These are phyloP conservation scores for Amphibalanus amphitrite DNA, from an alignment of 1,140 invertebrate species.

Conservation along the genomic window DNA sequence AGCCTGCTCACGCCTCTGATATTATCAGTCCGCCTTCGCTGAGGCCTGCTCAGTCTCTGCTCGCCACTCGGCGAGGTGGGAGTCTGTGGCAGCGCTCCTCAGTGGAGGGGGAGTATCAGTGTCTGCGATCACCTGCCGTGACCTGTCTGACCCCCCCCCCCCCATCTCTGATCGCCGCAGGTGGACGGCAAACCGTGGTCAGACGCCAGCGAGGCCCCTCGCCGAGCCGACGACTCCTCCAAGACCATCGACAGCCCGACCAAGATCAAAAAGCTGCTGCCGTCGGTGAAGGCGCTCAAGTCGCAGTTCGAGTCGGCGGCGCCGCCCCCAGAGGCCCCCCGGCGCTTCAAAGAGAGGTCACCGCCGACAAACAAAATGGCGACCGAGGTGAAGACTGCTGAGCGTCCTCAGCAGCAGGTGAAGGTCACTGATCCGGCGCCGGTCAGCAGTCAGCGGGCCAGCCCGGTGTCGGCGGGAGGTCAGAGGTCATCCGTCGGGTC, in stretches of 20 bases:
- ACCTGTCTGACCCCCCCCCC: no score
- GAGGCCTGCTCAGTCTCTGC: no score
- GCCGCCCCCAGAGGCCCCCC: neutral
- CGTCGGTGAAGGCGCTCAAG: slow-evolving; percentile 21
- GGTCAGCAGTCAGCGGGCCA: neutral
- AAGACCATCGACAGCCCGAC: slow-evolving; percentile 13
- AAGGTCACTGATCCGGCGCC: neutral
- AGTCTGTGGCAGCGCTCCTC: no score
- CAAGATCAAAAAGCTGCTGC: slow-evolving; percentile 21
- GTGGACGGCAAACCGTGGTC: slow-evolving; percentile 19
- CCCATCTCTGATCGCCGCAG: slow-evolving; percentile 12
- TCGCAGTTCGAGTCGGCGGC: slow-evolving; percentile 20
- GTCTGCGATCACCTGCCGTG: neutral
- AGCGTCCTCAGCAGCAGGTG: neutral
- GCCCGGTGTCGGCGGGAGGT: neutral
- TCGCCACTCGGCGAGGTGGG: no score
- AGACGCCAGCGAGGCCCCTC: slow-evolving; percentile 8
- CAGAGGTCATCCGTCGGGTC: neutral
- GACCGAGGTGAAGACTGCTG: neutral
- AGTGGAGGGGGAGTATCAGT: neutral
- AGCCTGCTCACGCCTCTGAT: no score
- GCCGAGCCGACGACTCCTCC: slow-evolving; percentile 8
- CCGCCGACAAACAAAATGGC: neutral
- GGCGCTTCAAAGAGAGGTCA: no score
- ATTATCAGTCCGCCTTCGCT: no score